Base-by-base conservation (phyloP, 2,113 vertebrate genomes). In the Elephantulus edwardii region DNA sequence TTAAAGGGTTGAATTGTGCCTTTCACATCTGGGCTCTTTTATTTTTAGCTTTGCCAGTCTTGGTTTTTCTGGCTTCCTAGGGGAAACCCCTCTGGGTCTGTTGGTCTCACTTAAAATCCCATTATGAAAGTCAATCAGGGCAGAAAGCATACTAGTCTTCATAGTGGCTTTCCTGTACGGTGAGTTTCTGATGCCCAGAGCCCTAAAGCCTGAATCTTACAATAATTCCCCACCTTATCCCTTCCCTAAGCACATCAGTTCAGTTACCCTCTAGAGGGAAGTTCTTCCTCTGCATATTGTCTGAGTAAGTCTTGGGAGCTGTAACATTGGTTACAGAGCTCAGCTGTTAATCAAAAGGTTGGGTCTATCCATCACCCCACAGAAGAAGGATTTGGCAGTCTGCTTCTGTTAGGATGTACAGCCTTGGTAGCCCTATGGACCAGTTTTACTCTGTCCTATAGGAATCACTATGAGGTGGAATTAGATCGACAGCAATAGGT, bases 21-120 rank as follows among this genome's bases (percentile, higher is more conserved):
- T 79, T 94, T 64, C 0, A 1, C 20, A 81, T 89, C 78, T 62
- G 40, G 38, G 50, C 70, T 72, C 26, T 70, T 87, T 74, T 83
- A 91, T 92, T 92, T 95, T 92, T 85, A 92, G 80, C 86, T 92
- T 42, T 88, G 33, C 26, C 91, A 93, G 40, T 56, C 74, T 87
- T 5, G 5, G 70, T 74, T 78, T 79, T 20, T 54, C 44, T 72
- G 83, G 62, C 71, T 94, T 81, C 54, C 44, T 38, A 83, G 88
- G 83, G 89, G 56, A 95, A 88, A 82, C 22, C 48, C 90, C 76
- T 72, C 46, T 56, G 33, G 26, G 58, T 50, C 74, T 5, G 58
- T 20, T 26, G 78, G 78, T 38, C 35, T 86, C 9, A 1, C 44
- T 50, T 17, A 5, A 33, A 82, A 56, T 38, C 28, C 12, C 33